Percentiles rank a stretch among this genome's conserved stretches.
phyloP scores from a whole-genome alignment of 1,140 invertebrate species.

The Heliconius hewitsoni region DNA sequence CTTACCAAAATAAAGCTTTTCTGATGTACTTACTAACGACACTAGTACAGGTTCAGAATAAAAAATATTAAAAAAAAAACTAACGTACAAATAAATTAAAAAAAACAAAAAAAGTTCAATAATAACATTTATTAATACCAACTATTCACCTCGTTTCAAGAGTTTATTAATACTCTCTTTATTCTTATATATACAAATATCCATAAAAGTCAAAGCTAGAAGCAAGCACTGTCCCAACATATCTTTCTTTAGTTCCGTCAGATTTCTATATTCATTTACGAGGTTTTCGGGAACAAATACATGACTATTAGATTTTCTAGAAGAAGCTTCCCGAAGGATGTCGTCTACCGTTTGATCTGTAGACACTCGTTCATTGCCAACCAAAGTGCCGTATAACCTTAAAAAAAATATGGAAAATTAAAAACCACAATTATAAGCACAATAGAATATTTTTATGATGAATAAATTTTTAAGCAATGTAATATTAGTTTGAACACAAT shows the following conservation, averaged over 20 bases:
- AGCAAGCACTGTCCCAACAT: slow-evolving; percentile 73
- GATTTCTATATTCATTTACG: slow-evolving; percentile 52
- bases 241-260: slow-evolving; percentile 68
- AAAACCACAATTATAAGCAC: too few relatives aligned
- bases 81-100: not conserved
- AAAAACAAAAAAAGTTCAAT: not conserved
- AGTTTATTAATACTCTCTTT: slow-evolving; percentile 59
- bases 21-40: too few relatives aligned
- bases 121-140: not conserved
- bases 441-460: too few relatives aligned
- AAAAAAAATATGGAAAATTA: slow-evolving; percentile 33
- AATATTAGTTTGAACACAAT: too few relatives aligned
- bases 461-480: too few relatives aligned
- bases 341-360: slow-evolving; percentile 71
- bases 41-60: too few relatives aligned
- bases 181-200: slow-evolving; percentile 74
- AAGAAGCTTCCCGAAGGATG: slow-evolving; percentile 48
- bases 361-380: slow-evolving; percentile 75
- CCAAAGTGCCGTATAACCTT: slow-evolving; percentile 74
- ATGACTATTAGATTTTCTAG: slow-evolving; percentile 40
- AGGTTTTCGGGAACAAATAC: slow-evolving; percentile 52
- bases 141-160: slow-evolving; percentile 45
- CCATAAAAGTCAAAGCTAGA: slow-evolving; percentile 74
- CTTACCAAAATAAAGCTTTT: too few relatives aligned
- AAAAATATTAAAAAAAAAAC: too few relatives aligned